These are phyloP conservation scores for Lepidostoma basale DNA, from an alignment of 1,140 invertebrate species.

Conservation along the genomic window DNA sequence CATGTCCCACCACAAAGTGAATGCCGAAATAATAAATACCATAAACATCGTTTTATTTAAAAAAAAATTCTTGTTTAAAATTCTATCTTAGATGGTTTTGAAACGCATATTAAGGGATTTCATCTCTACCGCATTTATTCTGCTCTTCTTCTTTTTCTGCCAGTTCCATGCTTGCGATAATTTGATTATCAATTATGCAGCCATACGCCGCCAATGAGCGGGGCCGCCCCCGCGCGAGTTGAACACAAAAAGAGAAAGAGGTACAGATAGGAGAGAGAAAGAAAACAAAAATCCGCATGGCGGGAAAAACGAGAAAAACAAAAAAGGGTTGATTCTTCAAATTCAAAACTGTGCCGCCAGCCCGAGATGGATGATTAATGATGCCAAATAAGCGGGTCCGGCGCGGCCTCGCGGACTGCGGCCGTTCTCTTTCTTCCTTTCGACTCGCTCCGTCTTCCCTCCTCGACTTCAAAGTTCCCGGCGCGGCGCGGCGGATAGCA, in stretches of 20 bases:
- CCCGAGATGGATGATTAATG: constrained; percentile 40
- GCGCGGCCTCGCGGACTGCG: background rate
- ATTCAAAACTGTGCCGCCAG: constrained; percentile 42
- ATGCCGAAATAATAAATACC: no score
- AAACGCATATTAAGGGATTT: no score
- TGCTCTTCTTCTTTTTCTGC: no score
- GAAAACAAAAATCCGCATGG: constrained; percentile 34
- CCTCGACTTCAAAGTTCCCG: constrained; percentile 14
- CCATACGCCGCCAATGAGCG: no score
- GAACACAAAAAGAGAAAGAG: background rate
- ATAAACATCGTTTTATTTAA: no score
- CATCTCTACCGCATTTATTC: no score
- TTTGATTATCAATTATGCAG: no score
- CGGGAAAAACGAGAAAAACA: constrained; percentile 30
- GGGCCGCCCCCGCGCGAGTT: background rate
- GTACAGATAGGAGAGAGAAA: background rate
- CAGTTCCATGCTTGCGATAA: no score
- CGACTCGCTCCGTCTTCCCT: constrained; percentile 12
- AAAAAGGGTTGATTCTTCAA: constrained; percentile 42
- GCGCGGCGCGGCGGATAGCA: constrained; percentile 36
- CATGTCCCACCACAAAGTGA: no score
- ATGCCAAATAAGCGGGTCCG: constrained; percentile 39
- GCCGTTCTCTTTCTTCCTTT: constrained; percentile 18
- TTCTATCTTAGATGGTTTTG: no score
- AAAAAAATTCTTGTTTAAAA: no score